phyloP scores from a whole-genome alignment of 2,113 vertebrate genomes.

The Struthidea cinerea region DNA sequence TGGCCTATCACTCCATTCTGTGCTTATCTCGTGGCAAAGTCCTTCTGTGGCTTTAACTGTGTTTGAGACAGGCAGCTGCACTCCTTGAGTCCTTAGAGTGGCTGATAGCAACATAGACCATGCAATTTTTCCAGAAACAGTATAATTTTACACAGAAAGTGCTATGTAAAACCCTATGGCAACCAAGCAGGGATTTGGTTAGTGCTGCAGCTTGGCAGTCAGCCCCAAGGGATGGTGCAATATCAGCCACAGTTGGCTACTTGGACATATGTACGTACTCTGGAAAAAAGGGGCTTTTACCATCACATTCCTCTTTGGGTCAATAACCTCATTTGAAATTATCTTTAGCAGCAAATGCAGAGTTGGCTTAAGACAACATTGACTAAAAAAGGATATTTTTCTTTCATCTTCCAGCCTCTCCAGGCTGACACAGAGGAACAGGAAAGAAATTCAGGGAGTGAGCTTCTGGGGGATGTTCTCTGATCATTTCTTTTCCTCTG shows the following conservation, averaged over 20 bases:
- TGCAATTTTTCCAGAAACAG: rapidly evolving
- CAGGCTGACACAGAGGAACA: neutral
- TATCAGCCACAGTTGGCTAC: neutral
- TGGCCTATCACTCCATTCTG: neutral
- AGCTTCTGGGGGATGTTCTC: neutral
- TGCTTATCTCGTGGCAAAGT: neutral
- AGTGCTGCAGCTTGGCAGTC: neutral
- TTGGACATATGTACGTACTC: neutral
- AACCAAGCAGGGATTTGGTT: neutral
- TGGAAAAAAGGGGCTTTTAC: neutral
- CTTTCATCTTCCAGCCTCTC: neutral
- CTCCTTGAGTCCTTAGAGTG: neutral
- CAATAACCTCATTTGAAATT: neutral
- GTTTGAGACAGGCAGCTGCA: neutral
- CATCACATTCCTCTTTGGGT: neutral
- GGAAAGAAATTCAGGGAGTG: neutral
- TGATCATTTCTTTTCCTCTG: neutral
- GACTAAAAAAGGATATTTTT: neutral
- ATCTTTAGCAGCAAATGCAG: neutral
- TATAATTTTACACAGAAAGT: neutral
- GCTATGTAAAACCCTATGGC: neutral
- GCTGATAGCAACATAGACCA: neutral
- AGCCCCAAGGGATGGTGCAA: neutral
- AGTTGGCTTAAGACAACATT: neutral
- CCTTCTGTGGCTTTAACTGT: neutral